Evolutionary conservation across 2,888 invertebrate genomes (phyloP), one percentile per base, ranked within the genome.

Genomic region (Strigamia transsilvanica): DNA sequence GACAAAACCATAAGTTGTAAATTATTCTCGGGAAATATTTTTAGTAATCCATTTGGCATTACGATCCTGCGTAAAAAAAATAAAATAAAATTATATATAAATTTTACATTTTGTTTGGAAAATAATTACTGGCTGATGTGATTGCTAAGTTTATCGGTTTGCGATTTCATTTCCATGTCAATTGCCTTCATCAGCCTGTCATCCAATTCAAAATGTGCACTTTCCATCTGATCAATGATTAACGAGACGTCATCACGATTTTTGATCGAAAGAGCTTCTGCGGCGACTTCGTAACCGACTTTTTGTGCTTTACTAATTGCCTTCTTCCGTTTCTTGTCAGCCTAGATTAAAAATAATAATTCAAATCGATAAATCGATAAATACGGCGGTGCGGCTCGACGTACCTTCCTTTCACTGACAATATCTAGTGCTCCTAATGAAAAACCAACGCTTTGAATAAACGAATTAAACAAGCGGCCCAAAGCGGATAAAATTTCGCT

Each of bases 1-100:
- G 99, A 97, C 86, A 96, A 93, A 0, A 99, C 98, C 98, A 99
- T 99, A 85, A 99, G 88, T 87, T 99, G 98, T n/a, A 99, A 91
- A 89, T 98, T 98, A 88, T 99, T 99, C 21, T 92, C 89, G 0
- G 99, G 99, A 87, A 99, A 99, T 85, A 93, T 92, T 84, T 93
- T 92, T 9, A 96, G 89, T 66, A 99, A 90, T 1, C 98, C 98
- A 83, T 91, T 85, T 0, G 95, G 94, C 83, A 98, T 90, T 87
- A 97, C 97, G 0, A 91, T 91, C 85, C 92, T 92, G 34, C 21
- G 23, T 27, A n/a, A 73, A 21, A 18, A 18, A 4, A 73, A 27
- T 18, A 27, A 18, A 27, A 18, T 10, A 13, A 18, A 27, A 73
- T 18, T 23, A 10, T 73, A 21, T 4, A 79, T 79, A 1, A 79